These are phyloP conservation scores for Chirona hameri DNA, from an alignment of 2,888 invertebrate genomes.

Conservation along the genomic window DNA sequence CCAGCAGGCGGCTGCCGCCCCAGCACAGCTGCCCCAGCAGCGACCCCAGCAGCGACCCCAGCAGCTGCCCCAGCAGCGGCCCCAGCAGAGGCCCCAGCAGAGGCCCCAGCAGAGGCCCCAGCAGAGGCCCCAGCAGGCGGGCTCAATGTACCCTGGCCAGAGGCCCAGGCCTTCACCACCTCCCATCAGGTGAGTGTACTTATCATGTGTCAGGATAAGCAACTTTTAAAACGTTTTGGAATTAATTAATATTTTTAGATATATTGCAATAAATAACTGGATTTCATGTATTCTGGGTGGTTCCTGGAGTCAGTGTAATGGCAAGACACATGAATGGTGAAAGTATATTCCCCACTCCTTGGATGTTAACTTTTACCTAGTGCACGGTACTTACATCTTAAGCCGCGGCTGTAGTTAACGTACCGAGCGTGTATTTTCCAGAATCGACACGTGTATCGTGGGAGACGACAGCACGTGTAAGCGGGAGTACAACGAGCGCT, in stretches of 20 bases:
- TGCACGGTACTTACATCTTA: too few relatives aligned
- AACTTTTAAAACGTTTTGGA: too few relatives aligned
- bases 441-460: conserved; percentile 90
- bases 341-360: too few relatives aligned
- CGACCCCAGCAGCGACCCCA: background rate
- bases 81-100: background rate
- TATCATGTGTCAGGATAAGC: too few relatives aligned
- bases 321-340: too few relatives aligned
- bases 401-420: too few relatives aligned
- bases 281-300: too few relatives aligned
- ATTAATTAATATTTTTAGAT: too few relatives aligned
- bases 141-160: background rate
- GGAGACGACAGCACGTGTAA: conserved; percentile 90
- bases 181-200: background rate
- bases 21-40: background rate
- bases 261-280: too few relatives aligned
- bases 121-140: background rate
- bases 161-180: background rate
- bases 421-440: conserved; percentile 36
- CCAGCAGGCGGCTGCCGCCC: background rate
- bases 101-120: background rate
- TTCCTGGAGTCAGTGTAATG: too few relatives aligned
- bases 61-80: background rate
- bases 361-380: too few relatives aligned
- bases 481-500: conserved; percentile 78